Evolutionary conservation across 2,888 invertebrate genomes (phyloP).

Genomic region (Drosophila antonietae): DNA sequence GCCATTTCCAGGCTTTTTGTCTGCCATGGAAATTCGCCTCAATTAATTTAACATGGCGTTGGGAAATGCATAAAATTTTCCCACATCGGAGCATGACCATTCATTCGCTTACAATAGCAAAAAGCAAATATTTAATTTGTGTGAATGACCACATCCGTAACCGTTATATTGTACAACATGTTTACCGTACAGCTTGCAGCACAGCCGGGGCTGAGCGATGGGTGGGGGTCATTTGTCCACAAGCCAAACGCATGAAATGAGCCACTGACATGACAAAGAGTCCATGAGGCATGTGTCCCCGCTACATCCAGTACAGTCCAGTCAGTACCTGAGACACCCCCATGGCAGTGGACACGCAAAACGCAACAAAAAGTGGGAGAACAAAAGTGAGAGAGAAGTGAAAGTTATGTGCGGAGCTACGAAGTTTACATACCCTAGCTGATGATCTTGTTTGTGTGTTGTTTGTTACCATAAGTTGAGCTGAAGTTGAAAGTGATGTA

Average conservation of each 20-base stretch:
- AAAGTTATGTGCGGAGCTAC: constrained; percentile 3
- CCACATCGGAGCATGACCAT: constrained; percentile 7
- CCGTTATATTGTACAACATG: constrained; percentile 31
- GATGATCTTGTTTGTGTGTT: background rate
- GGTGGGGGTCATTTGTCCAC: background rate
- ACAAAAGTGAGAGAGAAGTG: background rate
- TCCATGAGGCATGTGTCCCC: background rate
- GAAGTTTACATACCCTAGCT: constrained; percentile 10
- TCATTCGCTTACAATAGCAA: constrained; percentile 29
- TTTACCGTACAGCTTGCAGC: constrained; percentile 49
- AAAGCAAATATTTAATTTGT: constrained; percentile 67
- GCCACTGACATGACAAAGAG: constrained; percentile 35
- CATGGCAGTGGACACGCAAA: constrained; percentile 24
- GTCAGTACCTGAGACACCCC: background rate
- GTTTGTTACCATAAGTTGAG: background rate
- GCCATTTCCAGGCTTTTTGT: background rate
- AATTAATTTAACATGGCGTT: constrained; percentile 51
- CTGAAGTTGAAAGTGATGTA: background rate
- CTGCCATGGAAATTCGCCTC: constrained; percentile 35
- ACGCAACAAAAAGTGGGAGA: constrained; percentile 2
- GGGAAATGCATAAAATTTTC: constrained; percentile 31
- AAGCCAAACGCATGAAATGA: constrained; percentile 30
- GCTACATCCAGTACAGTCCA: background rate
- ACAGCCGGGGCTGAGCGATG: background rate
- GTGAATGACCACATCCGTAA: constrained; percentile 58